Conservation (phyloP, 2,113 vertebrate genomes). For the Egretta garzetta region DNA sequence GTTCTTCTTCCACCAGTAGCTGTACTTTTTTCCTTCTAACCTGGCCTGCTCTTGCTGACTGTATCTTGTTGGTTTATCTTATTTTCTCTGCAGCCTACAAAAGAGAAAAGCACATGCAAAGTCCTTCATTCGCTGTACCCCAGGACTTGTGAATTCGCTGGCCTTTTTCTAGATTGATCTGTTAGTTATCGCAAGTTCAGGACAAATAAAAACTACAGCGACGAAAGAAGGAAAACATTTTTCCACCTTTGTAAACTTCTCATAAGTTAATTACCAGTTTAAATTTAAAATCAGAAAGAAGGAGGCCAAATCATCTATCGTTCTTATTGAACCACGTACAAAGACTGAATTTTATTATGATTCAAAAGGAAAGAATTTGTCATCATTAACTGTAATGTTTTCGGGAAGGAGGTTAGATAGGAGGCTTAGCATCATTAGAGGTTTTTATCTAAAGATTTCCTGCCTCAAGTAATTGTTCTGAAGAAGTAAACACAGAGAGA, state of each 20-base stretch:
- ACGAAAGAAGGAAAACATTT: neutral
- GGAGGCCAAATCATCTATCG: neutral
- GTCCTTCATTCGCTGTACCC: neutral
- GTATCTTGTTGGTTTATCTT: neutral
- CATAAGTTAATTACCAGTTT: neutral
- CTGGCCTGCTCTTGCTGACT: neutral
- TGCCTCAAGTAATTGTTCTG: constrained; percentile 58
- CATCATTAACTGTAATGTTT: constrained; percentile 61
- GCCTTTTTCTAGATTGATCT: neutral
- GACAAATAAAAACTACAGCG: neutral
- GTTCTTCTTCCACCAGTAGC: neutral
- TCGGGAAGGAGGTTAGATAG: constrained; percentile 52
- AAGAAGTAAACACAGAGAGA: constrained; percentile 22
- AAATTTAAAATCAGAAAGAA: constrained; percentile 13
- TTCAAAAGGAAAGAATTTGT: constrained; percentile 56
- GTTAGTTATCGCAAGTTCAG: neutral
- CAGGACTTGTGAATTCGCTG: neutral
- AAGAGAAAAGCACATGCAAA: neutral
- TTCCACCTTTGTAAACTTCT: constrained; percentile 3
- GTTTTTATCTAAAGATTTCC: constrained; percentile 68
- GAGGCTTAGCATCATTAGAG: constrained; percentile 59
- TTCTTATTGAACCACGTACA: constrained; percentile 21
- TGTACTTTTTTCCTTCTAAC: neutral
- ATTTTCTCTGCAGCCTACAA: neutral
- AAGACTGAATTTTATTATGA: constrained; percentile 55